Evolutionary conservation across 2,888 invertebrate species (phyloP), one percentile per base, ranked within the genome.

Genomic region (Drosophila rellima): DNA sequence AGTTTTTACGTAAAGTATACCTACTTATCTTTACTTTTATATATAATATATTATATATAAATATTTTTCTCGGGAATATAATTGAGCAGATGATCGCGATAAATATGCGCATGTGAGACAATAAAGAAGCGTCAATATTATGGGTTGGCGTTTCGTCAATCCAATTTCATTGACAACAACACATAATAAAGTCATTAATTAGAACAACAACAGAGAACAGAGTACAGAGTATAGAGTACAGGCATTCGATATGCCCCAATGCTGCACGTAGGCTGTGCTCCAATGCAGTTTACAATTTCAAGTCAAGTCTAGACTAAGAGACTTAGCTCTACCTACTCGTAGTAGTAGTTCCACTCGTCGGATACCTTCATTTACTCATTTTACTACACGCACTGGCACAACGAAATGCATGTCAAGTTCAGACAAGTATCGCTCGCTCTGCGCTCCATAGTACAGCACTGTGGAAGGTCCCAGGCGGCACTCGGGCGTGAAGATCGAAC

Each of bases 401-500:
- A 51, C 65, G 31, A 74, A 78, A 84, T 87, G 87, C 74, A 80
- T 83, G 83, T 83, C 83, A 83, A 83, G 83, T 88, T 83, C 83
- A 88, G 70, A 42, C 52, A 54, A 70, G 70, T 75, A 74, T 52
- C 45, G 56, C 52, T 59, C 52, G 50, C 60, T 64, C 20, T 26
- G 17, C 54, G 56, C 45, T 45, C 35, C 18, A 40, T n/a, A 23
- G 13, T 42, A 40, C 29, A 11, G 8, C 51, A 26, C 44, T 5
- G 48, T 17, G 57, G 75, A 78, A 83, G 83, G 83, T 77, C 80
- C 80, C 42, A 44, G 39, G 48, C 61, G 61, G 77, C 89, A 63
- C 63, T 86, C 81, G 84, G 87, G 87, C 87, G 68, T 83, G 89
- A 83, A 83, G 89, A 88, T 83, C 83, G 87, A 83, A 83, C 67